Conservation (phyloP, 2,797 vertebrate species). For the Babyrousa celebensis region DNA sequence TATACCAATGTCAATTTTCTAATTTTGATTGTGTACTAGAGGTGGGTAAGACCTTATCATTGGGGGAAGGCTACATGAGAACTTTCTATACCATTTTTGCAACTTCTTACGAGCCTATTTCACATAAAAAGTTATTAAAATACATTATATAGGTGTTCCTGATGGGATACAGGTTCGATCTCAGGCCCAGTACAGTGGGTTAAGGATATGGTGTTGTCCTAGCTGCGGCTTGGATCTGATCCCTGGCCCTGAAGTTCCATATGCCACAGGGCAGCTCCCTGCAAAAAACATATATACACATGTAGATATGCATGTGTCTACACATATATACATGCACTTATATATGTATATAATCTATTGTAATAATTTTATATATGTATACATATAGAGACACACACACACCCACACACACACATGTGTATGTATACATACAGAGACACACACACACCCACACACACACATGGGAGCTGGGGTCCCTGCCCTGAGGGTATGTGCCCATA, state of each 20-base stretch:
- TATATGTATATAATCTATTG: background rate
- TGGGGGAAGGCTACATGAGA: background rate
- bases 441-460: background rate
- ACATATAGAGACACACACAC: background rate
- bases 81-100: background rate
- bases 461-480: background rate
- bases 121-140: background rate
- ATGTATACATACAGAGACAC: background rate
- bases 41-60: background rate
- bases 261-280: no score
- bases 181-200: no score
- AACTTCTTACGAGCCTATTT: background rate
- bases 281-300: background rate
- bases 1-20: background rate
- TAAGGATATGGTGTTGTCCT: no score
- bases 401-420: background rate
- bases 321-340: background rate
- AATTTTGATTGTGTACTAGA: background rate
- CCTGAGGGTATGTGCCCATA: background rate
- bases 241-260: no score
- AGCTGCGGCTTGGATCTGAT: no score
- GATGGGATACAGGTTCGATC: no score
- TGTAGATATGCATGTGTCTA: no score
- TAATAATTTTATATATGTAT: background rate
- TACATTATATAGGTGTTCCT: background rate